Conservation (phyloP, 2,113 vertebrate species). For the Ptychochromis oligacanthus region DNA sequence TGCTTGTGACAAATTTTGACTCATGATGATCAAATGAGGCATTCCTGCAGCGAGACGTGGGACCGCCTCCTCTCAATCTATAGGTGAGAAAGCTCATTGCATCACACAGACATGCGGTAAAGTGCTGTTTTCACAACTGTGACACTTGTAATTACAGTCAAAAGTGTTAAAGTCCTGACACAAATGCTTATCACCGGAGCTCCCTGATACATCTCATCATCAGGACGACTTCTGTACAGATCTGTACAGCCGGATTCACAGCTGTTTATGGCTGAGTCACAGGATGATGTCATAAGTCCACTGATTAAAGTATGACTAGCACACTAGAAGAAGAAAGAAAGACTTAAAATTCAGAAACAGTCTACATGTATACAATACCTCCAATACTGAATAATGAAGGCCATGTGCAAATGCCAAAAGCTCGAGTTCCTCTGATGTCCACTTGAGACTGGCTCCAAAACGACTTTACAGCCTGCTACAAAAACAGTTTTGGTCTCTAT, state of each 20-base stretch:
- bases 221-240: neutral
- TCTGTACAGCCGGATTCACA: neutral
- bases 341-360: neutral
- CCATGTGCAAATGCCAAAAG: too few species aligned
- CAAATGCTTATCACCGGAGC: neutral
- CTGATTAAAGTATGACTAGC: neutral
- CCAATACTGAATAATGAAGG: fast-evolving
- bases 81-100: neutral
- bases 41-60: neutral
- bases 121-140: slow-evolving; percentile 20
- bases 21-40: neutral
- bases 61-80: neutral
- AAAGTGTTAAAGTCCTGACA: neutral
- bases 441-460: too few species aligned
- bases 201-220: neutral
- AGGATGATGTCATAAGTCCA: neutral
- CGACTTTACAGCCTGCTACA: too few species aligned
- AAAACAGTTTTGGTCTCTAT: too few species aligned
- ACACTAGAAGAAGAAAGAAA: neutral
- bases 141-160: slow-evolving; percentile 29
- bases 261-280: slow-evolving; percentile 45
- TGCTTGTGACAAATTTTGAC: slow-evolving; percentile 22
- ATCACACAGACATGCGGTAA: neutral
- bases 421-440: too few species aligned
- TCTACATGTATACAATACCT: neutral